Base-by-base conservation (phyloP, 2,113 vertebrate genomes). In the Dipodomys spectabilis region DNA sequence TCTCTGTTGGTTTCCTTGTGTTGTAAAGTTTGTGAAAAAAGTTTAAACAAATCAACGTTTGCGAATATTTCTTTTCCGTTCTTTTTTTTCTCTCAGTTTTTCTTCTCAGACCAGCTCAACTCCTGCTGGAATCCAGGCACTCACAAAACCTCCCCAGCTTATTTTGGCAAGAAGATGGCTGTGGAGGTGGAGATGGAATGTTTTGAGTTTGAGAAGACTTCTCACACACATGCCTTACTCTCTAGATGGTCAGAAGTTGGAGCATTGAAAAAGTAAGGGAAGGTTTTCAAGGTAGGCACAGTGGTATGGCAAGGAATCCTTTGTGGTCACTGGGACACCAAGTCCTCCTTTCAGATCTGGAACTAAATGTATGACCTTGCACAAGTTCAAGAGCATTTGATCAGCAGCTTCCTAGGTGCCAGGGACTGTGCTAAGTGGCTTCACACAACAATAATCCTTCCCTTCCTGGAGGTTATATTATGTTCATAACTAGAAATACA, bases 21-120 rank as follows among this genome's bases (percentile, higher is more conserved):
- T 96, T 91, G 82, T 87, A 75, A 92, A 90, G 89, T 95, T 94
- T 79, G 91, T 74, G 88, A 92, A 97, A 97, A 75, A 94, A 69
- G 45, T 96, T 96, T 92, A 96, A 97, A 95, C 86, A 95, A 92
- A 86, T 94, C 96, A 90, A 80, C 90, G 80, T 93, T 96, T 77
- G 0, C 45, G 62, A 82, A 35, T 86, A 53, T 73, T 86, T 87
- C 90, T 71, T 86, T 73, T 86, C 87, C 91, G 71, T 86, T 80
- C 86, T 65, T 93, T 82, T 81, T 90, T 91, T 92, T 25, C 62
- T 64, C 19, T 64, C 19, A 64, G 92, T 94, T 96, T 96, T 95
- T 75, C 91, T 93, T 91, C 87, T 88, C 84, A 72, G 71, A 68
- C 84, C 82, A 44, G 62, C 68, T 85, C 74, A 69, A 73, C 25